Conservation (phyloP, 2,888 invertebrate genomes). For the Rhagophthalmus giganteus region DNA sequence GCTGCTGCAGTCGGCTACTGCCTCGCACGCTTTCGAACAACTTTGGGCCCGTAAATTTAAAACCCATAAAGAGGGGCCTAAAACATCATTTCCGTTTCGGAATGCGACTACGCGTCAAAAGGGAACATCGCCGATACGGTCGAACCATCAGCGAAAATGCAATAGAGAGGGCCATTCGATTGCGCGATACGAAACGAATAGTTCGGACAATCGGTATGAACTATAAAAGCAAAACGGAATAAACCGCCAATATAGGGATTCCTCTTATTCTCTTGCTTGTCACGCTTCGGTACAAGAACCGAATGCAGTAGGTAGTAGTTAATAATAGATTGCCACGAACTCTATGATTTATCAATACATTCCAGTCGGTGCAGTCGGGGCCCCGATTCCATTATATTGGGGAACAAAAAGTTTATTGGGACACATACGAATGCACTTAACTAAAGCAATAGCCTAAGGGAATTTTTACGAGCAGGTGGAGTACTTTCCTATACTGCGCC, state of each 20-base stretch:
- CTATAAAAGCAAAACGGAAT: conserved; percentile 43
- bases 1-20: too few relatives aligned
- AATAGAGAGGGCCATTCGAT: conserved; percentile 30
- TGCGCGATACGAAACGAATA: conserved; percentile 32
- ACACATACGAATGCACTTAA: conserved; percentile 40
- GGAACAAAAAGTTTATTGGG: conserved; percentile 31
- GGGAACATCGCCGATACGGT: conserved; percentile 23
- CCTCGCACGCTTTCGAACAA: too few relatives aligned
- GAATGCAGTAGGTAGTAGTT: conserved; percentile 37
- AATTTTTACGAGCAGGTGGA: conserved; percentile 57
- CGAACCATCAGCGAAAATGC: conserved; percentile 27
- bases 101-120: too few relatives aligned
- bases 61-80: too few relatives aligned
- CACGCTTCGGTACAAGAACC: conserved; percentile 38
- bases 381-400: conserved; percentile 21
- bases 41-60: too few relatives aligned
- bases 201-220: conserved; percentile 31
- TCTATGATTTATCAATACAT: conserved; percentile 40
- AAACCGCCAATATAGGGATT: conserved; percentile 38
- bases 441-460: conserved; percentile 30
- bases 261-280: conserved; percentile 40
- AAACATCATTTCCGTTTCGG: too few relatives aligned
- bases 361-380: conserved; percentile 23
- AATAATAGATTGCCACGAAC: conserved; percentile 39
- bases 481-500: conserved; percentile 61